Conservation (phyloP, 2,888 invertebrate genomes). For the Euspilapteryx auroguttella region DNA sequence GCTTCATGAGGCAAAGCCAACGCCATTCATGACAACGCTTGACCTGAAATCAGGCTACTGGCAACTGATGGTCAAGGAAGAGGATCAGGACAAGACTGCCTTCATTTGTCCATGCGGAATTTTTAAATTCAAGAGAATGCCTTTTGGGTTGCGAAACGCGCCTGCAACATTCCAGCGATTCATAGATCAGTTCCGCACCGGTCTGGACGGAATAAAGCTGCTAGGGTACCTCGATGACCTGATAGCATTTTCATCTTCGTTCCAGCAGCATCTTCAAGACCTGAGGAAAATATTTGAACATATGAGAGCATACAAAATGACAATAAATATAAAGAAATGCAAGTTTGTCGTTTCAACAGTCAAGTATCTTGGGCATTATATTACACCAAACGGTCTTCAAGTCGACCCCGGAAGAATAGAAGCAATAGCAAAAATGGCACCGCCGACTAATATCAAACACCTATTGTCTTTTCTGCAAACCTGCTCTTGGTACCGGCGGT, state of each 20-base stretch:
- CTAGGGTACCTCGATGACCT: slow-evolving; percentile 13
- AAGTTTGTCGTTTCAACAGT: slow-evolving; percentile 11
- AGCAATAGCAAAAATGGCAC: slow-evolving; percentile 4
- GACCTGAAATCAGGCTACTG: no score
- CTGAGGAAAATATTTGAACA: slow-evolving; percentile 10
- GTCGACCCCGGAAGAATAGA: slow-evolving; percentile 4
- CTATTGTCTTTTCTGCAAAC: slow-evolving; percentile 11
- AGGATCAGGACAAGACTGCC: no score
- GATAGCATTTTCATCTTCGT: slow-evolving; percentile 6
- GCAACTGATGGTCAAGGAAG: no score
- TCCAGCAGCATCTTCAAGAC: slow-evolving; percentile 10
- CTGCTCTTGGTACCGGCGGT: slow-evolving; percentile 11
- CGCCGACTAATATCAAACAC: slow-evolving; percentile 8
- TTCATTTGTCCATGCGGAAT: no score
- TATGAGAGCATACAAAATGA: slow-evolving; percentile 9
- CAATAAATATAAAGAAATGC: slow-evolving; percentile 12
- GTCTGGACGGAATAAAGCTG: slow-evolving; percentile 10
- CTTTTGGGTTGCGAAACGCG: no score
- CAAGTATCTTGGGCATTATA: slow-evolving; percentile 8
- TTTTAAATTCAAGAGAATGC: no score
- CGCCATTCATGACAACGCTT: no score
- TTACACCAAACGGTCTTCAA: slow-evolving; percentile 5
- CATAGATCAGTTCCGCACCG: no score
- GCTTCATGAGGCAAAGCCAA: no score
- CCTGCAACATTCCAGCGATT: slow-evolving; percentile 9